phyloP scores from a whole-genome alignment of 1,140 invertebrate genomes.

The Pogonomyrmex californicus region DNA sequence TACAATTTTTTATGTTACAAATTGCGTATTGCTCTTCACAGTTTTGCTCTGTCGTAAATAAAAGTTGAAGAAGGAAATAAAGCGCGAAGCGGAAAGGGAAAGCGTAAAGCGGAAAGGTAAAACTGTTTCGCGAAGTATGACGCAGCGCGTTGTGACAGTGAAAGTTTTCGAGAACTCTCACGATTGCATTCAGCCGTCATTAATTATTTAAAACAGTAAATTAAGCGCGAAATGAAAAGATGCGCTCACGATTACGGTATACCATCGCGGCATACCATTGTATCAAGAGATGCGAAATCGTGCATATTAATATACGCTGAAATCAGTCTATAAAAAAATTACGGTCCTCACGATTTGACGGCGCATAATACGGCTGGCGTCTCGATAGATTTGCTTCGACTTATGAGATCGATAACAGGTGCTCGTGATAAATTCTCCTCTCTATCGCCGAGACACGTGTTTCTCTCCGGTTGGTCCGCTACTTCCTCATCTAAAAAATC shows the following conservation, averaged over 20 bases:
- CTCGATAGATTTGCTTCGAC: conserved; percentile 4
- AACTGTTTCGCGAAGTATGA: conserved; percentile 31
- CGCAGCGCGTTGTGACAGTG: background rate
- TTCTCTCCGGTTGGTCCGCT: conserved; percentile 11
- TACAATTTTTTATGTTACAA: background rate
- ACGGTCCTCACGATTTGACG: conserved; percentile 5
- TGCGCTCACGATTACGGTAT: background rate
- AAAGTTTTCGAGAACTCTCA: conserved; percentile 8
- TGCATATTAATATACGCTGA: background rate
- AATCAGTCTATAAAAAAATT: conserved; percentile 16
- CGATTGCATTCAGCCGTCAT: background rate
- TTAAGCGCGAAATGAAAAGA: conserved; percentile 9
- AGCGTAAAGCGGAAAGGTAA: background rate
- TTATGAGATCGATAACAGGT: conserved; percentile 42
- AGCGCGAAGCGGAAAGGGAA: background rate
- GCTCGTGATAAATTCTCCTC: conserved; percentile 38
- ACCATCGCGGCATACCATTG: too few species aligned
- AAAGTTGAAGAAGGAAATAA: conserved; percentile 38
- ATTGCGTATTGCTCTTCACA: background rate
- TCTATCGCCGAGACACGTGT: conserved; percentile 12
- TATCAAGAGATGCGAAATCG: background rate
- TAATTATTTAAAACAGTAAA: conserved; percentile 41
- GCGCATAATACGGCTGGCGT: background rate
- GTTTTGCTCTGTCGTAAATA: background rate
- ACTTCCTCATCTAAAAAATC: conserved; percentile 38